A percentile compares a stretch with the other conserved stretches of the same genome.
These are phyloP conservation scores for Baccha elongata DNA, from an alignment of 2,888 invertebrate genomes.

Conservation along the genomic window DNA sequence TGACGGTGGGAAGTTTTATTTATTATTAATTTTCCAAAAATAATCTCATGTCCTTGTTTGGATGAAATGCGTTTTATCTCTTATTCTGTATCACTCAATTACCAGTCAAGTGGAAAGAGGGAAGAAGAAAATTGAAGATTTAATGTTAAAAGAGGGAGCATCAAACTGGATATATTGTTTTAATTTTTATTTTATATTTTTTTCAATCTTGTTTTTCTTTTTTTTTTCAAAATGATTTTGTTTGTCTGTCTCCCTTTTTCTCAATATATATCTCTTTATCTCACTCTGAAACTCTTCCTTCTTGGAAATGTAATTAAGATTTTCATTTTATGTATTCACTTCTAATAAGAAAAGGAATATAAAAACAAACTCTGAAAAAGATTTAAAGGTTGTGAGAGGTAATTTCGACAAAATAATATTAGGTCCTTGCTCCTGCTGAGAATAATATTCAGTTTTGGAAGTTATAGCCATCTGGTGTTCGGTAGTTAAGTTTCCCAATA, in stretches of 20 bases:
- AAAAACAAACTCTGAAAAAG: constrained; percentile 8
- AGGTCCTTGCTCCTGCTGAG: constrained; percentile 22
- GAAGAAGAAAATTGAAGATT: constrained; percentile 5
- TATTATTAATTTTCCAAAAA: constrained; percentile 19
- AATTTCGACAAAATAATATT: constrained; percentile 49
- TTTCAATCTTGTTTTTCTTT: constrained; percentile 40
- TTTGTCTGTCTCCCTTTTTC: background rate
- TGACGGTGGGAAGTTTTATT: constrained; percentile 18
- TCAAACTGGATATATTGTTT: constrained; percentile 58
- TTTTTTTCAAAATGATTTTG: constrained; percentile 41
- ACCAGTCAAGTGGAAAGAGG: background rate
- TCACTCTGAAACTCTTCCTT: background rate
- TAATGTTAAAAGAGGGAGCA: constrained; percentile 47
- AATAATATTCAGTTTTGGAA: constrained; percentile 42
- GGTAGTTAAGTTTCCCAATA: constrained; percentile 69
- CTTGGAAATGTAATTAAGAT: constrained; percentile 67
- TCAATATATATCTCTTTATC: background rate
- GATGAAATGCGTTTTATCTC: constrained; percentile 54
- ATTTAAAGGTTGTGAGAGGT: constrained; percentile 63
- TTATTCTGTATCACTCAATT: constrained; percentile 11
- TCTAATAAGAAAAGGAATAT: background rate
- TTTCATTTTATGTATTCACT: constrained; percentile 58
- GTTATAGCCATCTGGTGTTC: constrained; percentile 67
- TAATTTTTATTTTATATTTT: constrained; percentile 56
- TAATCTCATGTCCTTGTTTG: constrained; percentile 26